Conservation (phyloP, 2,888 invertebrate genomes). For the Prionchulus punctatus region DNA sequence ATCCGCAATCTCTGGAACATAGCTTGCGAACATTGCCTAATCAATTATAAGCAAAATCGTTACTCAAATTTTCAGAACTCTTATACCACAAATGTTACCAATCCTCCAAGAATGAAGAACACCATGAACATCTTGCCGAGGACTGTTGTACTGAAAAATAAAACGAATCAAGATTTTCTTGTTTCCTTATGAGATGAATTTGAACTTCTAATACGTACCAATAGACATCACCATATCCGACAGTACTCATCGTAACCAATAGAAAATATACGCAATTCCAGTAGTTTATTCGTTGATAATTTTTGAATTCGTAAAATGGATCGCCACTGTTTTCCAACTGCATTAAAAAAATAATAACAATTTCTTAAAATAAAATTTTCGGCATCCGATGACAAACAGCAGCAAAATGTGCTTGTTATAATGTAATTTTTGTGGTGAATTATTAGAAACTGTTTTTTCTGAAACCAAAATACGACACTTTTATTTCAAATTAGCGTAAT, state of each 20-base stretch:
- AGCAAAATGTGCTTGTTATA: too few species aligned
- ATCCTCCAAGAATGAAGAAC: conserved; percentile 98
- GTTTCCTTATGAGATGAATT: too few species aligned
- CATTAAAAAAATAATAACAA: not conserved
- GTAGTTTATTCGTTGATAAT: conserved; percentile 80
- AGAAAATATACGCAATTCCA: conserved; percentile 99
- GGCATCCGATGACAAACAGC: not conserved
- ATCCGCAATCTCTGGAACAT: conserved; percentile 99
- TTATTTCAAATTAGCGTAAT: too few species aligned
- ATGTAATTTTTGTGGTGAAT: too few species aligned
- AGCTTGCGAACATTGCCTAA: conserved; percentile 99
- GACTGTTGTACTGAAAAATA: conserved; percentile 92
- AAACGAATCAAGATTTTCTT: too few species aligned
- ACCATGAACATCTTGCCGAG: conserved; percentile 97
- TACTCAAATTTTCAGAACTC: too few species aligned
- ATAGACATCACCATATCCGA: conserved; percentile 84
- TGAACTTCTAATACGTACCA: conserved; percentile 62
- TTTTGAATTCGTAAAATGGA: conserved; percentile 70
- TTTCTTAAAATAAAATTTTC: not conserved
- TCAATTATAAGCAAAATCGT: conserved; percentile 11
- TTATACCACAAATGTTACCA: not conserved
- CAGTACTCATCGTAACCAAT: conserved; percentile 98
- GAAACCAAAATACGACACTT: too few species aligned
- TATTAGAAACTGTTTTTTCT: too few species aligned
- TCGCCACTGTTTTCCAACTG: conserved; percentile 99